Evolutionary conservation across 2,888 invertebrate species (phyloP).

Genomic region (Neria commutata): DNA sequence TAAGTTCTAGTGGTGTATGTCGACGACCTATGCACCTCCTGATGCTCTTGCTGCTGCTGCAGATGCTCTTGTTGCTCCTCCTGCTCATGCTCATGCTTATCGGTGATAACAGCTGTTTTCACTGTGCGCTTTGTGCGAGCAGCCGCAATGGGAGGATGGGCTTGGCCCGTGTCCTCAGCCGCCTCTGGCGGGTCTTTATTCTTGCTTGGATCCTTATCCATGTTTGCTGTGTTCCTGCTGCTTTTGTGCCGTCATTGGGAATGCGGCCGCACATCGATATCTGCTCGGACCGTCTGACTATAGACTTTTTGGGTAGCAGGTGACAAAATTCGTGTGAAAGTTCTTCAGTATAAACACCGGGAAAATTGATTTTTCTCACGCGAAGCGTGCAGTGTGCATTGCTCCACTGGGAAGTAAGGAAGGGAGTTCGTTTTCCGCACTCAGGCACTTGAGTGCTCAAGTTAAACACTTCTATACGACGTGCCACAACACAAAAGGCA

Average conservation of each 20-base stretch:
- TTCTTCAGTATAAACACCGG: slow-evolving; percentile 10
- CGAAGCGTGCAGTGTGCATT: no score
- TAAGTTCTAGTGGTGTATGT: slow-evolving; percentile 48
- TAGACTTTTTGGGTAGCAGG: neutral
- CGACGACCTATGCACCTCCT: no score
- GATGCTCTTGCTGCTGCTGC: slow-evolving; percentile 34
- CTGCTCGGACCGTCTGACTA: neutral
- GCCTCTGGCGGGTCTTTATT: slow-evolving; percentile 46
- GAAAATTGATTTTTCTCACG: slow-evolving; percentile 57
- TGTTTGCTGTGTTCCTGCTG: slow-evolving; percentile 37
- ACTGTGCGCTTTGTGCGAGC: slow-evolving; percentile 44
- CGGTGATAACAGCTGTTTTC: slow-evolving; percentile 39
- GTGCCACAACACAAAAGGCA: neutral
- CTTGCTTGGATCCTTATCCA: slow-evolving; percentile 54
- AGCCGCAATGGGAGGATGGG: slow-evolving; percentile 45
- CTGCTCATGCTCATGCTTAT: slow-evolving; percentile 12
- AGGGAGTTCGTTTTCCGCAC: slow-evolving; percentile 33
- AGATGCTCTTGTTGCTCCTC: slow-evolving; percentile 9
- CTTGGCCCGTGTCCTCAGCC: slow-evolving; percentile 26
- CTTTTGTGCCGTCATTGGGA: neutral
- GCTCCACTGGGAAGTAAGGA: no score
- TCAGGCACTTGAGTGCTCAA: slow-evolving; percentile 17
- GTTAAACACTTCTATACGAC: neutral
- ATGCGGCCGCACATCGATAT: neutral
- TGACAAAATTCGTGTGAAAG: slow-evolving; percentile 1